phyloP scores from a whole-genome alignment of 2,113 vertebrate genomes.

The Ageneiosus marmoratus region DNA sequence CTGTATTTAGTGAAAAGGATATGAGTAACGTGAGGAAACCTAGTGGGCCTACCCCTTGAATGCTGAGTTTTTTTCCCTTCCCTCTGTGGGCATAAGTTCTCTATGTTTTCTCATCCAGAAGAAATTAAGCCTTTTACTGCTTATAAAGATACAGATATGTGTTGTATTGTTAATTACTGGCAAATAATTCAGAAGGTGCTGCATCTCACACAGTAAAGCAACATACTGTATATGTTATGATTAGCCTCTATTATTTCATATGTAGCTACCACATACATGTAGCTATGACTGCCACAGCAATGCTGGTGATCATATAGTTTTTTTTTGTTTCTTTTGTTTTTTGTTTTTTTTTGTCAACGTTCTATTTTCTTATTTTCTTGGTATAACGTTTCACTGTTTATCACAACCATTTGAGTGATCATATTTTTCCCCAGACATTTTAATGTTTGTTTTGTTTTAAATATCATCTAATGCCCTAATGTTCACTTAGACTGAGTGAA shows the following conservation, averaged over 20 bases:
- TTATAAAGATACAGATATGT: neutral
- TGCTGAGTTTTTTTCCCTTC: constrained; percentile 13
- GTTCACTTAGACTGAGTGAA: neutral
- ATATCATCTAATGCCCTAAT: neutral
- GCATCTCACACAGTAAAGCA: neutral
- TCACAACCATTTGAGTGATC: neutral
- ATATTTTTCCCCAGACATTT: too few species aligned
- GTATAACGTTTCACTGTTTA: neutral
- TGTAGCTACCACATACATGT: neutral
- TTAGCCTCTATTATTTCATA: neutral
- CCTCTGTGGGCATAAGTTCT: neutral
- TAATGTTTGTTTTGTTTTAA: neutral
- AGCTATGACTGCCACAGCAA: neutral
- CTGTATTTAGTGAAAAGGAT: constrained; percentile 38
- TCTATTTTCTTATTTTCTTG: too few species aligned
- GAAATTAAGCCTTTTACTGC: neutral
- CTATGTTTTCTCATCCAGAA: neutral
- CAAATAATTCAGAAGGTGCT: neutral
- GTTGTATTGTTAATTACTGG: neutral
- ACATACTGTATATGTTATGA: neutral
- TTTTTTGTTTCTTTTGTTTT: too few species aligned
- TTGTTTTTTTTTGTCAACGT: too few species aligned
- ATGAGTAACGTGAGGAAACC: constrained; percentile 39
- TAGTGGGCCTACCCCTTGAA: neutral
- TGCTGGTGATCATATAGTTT: too few species aligned